Conservation (phyloP, 2,113 vertebrate species). For the Columba livia region DNA sequence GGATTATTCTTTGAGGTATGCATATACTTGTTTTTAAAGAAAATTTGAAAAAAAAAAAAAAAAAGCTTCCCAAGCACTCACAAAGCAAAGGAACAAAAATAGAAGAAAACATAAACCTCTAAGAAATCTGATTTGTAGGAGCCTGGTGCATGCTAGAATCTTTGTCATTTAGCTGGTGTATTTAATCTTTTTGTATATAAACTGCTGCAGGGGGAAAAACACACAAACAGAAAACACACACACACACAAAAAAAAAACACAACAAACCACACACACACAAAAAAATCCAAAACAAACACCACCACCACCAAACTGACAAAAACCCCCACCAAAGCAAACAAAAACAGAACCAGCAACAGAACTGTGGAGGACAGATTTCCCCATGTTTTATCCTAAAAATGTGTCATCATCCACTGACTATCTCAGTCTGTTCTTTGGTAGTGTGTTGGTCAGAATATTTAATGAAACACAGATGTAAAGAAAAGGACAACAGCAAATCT, state of each 20-base stretch:
- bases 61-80: too few relatives aligned
- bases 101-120: neutral
- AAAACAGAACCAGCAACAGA: too few relatives aligned
- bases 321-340: too few relatives aligned
- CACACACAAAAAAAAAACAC: too few relatives aligned
- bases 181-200: neutral
- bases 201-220: neutral
- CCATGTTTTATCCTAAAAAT: neutral
- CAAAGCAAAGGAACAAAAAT: neutral
- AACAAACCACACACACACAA: too few relatives aligned
- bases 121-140: neutral
- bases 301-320: too few relatives aligned
- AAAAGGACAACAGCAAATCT: neutral
- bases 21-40: neutral
- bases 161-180: neutral
- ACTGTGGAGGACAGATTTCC: neutral
- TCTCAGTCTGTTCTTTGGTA: neutral
- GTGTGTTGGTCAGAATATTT: neutral
- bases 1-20: neutral
- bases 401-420: neutral
- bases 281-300: too few relatives aligned
- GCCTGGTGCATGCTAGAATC: rapidly evolving
- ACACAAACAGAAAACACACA: neutral
- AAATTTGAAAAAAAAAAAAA: too few relatives aligned
- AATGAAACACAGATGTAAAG: neutral